Evolutionary conservation across 2,888 invertebrate species (phyloP).

Genomic region (Lomographa bimaculata): DNA sequence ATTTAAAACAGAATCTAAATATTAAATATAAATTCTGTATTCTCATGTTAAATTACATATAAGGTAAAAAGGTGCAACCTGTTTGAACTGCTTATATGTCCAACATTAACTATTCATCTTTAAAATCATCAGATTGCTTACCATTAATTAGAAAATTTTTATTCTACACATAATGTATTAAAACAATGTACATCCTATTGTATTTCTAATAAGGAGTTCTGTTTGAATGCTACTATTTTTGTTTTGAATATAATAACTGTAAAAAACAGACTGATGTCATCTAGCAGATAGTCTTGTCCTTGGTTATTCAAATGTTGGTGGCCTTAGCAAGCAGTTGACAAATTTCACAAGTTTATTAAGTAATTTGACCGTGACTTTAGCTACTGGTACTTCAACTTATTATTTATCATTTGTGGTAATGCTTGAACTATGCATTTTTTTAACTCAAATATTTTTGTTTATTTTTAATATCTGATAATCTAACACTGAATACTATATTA

Average conservation of each 20-base stretch:
- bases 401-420: not conserved
- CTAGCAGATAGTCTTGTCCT: constrained; percentile 34
- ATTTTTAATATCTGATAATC: too few species aligned
- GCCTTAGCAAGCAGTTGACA: constrained; percentile 38
- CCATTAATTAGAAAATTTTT: constrained; percentile 17
- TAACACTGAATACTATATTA: too few species aligned
- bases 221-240: constrained; percentile 13
- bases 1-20: too few species aligned
- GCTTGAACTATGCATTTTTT: too few species aligned
- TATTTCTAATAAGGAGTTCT: constrained; percentile 13
- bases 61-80: too few species aligned
- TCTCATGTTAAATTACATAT: too few species aligned
- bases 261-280: constrained; percentile 28
- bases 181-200: constrained; percentile 18
- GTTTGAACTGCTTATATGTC: too few species aligned
- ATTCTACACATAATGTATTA: constrained; percentile 19
- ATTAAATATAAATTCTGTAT: too few species aligned
- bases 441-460: too few species aligned
- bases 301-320: constrained; percentile 34
- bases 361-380: constrained; percentile 32
- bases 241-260: constrained; percentile 12
- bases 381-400: constrained; percentile 9
- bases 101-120: too few species aligned
- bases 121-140: too few species aligned
- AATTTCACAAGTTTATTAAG: constrained; percentile 39